A percentile compares a stretch with the other conserved stretches of the same genome.
Evolutionary conservation across 2,888 invertebrate genomes (phyloP).

Genomic region (Chorisops tibialis): DNA sequence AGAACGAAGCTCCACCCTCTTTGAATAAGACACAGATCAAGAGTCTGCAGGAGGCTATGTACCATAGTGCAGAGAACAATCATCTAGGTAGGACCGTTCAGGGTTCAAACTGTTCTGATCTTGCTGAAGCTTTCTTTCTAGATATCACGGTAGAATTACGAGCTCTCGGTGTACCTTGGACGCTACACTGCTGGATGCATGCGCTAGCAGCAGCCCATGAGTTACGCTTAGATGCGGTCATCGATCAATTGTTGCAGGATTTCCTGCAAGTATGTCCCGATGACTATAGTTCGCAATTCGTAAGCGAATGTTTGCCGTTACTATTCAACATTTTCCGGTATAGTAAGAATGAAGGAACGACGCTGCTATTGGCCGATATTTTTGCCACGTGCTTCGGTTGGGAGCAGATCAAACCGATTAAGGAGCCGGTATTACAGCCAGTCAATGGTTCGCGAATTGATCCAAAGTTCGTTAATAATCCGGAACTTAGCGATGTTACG

Average conservation of each 20-base stretch:
- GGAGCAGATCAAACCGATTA: constrained; percentile 76
- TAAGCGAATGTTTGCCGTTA: constrained; percentile 84
- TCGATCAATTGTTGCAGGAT: constrained; percentile 84
- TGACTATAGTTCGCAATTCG: constrained; percentile 84
- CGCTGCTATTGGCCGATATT: constrained; percentile 80
- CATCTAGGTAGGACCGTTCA: constrained; percentile 62
- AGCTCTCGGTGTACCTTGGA: constrained; percentile 85
- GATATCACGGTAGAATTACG: constrained; percentile 87
- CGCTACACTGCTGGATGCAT: constrained; percentile 88
- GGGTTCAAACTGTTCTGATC: background rate
- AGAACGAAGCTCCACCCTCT: constrained; percentile 48
- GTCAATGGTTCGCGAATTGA: constrained; percentile 75
- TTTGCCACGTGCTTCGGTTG: constrained; percentile 86
- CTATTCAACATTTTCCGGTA: constrained; percentile 86
- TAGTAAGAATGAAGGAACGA: constrained; percentile 90
- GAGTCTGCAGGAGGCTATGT: constrained; percentile 88
- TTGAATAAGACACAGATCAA: constrained; percentile 80
- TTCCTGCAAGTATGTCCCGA: constrained; percentile 88
- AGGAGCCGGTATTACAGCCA: constrained; percentile 63
- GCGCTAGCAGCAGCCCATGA: constrained; percentile 84
- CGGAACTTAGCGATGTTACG: constrained; percentile 87
- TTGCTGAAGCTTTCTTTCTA: constrained; percentile 40
- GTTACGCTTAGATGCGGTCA: constrained; percentile 75
- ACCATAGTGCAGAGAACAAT: constrained; percentile 88
- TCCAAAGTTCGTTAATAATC: constrained; percentile 91